A percentile compares a stretch with the other conserved stretches of the same genome.
Conservation (phyloP, 2,888 invertebrate species). For the Cancer borealis region DNA sequence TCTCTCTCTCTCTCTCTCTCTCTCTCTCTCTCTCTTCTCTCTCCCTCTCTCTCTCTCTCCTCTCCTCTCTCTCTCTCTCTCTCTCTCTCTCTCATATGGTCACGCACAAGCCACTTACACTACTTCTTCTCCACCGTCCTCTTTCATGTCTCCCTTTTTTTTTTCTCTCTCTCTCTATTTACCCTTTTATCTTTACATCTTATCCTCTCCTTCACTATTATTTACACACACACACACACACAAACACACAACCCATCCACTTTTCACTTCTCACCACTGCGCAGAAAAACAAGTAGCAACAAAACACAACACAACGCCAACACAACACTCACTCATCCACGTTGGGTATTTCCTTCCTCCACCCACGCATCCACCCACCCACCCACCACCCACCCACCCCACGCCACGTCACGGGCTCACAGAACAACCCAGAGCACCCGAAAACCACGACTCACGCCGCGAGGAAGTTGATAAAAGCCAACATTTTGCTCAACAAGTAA, state of each 20-base stretch:
- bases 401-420: neutral
- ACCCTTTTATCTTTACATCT: no score
- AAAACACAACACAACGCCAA: neutral
- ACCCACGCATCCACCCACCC: neutral
- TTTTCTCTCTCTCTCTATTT: neutral
- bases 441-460: neutral
- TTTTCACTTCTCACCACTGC: neutral
- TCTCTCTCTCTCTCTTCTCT: constrained; percentile 38
- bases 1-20: constrained; percentile 36
- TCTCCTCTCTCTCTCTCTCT: constrained; percentile 21
- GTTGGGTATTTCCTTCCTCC: neutral
- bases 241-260: no score
- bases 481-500: constrained; percentile 27
- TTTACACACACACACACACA: neutral
- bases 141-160: neutral
- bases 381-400: no score
- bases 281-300: neutral
- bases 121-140: neutral
- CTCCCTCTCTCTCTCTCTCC: no score
- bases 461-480: constrained; percentile 13
- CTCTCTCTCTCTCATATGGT: neutral
- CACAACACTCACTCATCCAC: neutral
- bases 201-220: no score
- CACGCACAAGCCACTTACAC: no score
- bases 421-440: neutral